These are phyloP conservation scores for Zaprionus vittiger DNA, from an alignment of 1,140 invertebrate species.

Conservation along the genomic window DNA sequence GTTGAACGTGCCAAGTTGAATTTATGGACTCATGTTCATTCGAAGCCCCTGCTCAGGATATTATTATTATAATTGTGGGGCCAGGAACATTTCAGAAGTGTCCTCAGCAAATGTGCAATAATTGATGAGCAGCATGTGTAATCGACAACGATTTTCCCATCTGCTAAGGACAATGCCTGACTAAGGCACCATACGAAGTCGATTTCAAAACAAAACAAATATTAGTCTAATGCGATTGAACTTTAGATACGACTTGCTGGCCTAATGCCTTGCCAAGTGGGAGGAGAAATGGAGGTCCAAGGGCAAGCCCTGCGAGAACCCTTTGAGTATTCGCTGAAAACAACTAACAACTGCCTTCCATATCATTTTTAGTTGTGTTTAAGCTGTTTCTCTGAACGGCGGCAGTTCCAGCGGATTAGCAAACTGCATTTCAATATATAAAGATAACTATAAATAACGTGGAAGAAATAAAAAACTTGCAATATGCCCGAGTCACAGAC, in stretches of 20 bases:
- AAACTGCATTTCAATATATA: neutral
- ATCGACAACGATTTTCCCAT: neutral
- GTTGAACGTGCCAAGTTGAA: neutral
- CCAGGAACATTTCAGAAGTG: neutral
- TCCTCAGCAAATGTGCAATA: slow-evolving; percentile 3
- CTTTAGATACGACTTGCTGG: neutral
- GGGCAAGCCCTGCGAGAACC: neutral
- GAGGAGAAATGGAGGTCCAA: neutral
- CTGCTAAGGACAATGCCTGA: neutral
- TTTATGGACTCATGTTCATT: neutral
- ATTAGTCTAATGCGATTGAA: slow-evolving; percentile 6
- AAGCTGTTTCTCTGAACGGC: neutral
- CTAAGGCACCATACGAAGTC: neutral
- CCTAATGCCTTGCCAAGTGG: neutral
- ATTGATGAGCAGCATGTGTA: slow-evolving; percentile 4
- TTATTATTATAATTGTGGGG: neutral
- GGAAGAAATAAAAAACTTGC: neutral
- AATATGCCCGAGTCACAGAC: slow-evolving; percentile 17
- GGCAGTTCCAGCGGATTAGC: neutral
- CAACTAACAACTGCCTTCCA: neutral
- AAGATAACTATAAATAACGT: neutral
- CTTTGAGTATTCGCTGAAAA: neutral
- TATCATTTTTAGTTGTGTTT: slow-evolving; percentile 1
- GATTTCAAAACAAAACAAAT: neutral
- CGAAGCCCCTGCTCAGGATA: neutral